Evolutionary conservation across 2,888 invertebrate species (phyloP), one percentile per base, ranked within the genome.

Genomic region (Stramonita haemastoma): DNA sequence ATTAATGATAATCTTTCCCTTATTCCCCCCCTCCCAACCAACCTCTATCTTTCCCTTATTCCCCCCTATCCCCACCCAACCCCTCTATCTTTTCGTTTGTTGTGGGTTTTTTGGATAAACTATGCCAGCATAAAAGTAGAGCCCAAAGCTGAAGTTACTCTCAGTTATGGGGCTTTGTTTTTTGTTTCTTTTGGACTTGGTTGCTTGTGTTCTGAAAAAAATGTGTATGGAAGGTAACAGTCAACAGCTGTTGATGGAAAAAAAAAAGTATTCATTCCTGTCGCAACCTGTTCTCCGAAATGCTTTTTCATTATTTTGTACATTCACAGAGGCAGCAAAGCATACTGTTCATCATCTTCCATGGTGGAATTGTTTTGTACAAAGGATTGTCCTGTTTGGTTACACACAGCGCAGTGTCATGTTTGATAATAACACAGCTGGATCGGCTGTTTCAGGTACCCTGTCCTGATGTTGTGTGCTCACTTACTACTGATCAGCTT

Each of bases 301-400:
- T 26, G 26, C 81, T 83, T 79, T 79, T n/a, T 17, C 79, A 46
- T 83, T 46, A 36, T 36, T 83, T 83, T 36, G 46, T 46, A 83
- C 26, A 83, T 46, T 46, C n/a, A 73, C 81, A 83, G 81, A 83
- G 81, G 81, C 81, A 83, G 81, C 81, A 83, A 22, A 83, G 46
- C 81, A 26, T 83, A 26, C 81, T 83, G 8, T 83, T 46, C 22
- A 22, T 46, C 36, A 46, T 83, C 36, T 83, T 36, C 26, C 79
- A 79, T 26, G 11, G 13, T 46, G 36, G 36, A 36, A 22, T 29
- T 83, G 46, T 83, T 46, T 29, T 46, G 17, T 83, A 29, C 36
- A 46, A 36, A 36, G 26, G 6, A 11, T 15, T 6, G 26, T 22
- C 6, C 36, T 83, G 13, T 15, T 46, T 83, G 22, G 19, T 6